Base-by-base conservation (phyloP, 2,797 vertebrate species). In the Cynodonichthys magdalenae region DNA sequence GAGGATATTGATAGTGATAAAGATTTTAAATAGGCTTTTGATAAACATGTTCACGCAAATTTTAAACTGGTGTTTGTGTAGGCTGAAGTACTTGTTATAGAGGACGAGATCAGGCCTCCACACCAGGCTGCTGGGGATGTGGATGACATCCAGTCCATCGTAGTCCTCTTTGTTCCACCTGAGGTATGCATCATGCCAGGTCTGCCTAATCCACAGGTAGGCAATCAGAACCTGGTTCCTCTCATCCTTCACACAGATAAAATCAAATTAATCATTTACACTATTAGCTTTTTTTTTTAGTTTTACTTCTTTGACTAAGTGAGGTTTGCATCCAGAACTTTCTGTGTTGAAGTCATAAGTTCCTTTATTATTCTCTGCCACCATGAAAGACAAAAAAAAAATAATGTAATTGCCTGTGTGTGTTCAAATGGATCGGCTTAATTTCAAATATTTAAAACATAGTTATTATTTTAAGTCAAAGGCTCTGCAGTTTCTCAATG, bases 101-200 rank as follows among this genome's bases (percentile, higher is more conserved):
- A 99, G 93, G 67, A 97, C 96, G 4, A 99, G 95, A 77, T 99
- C 97, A 0, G 97, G 97, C 83, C 96, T 95, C 97, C 97, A 99
- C 71, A 99, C 96, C 60, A 97, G 90, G 87, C 91, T 95, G 75
- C 97, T 98, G 80, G 97, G 97, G 71, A 99, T 99, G 75, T 97
- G 94, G 73, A 99, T 97, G 64, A 96, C 94, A 82, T 99, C 97
- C 79, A 99, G 87, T 1, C 97, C 97, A 0, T 99, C 97, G 0
- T 99, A 99, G 80, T 95, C 93, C 53, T 98, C 96, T 79, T 95
- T 96, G 76, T 98, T 92, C 97, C 97, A 99, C 12, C 75, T 95
- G 71, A 99, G 94, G 66, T 96, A 97, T 0, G 96, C 93, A 15
- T 99, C 97, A 0, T 95, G 87, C 97, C 97, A 99, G n/a, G 92